phyloP scores from a whole-genome alignment of 2,113 vertebrate species.

The Neolamprologus devosi region DNA sequence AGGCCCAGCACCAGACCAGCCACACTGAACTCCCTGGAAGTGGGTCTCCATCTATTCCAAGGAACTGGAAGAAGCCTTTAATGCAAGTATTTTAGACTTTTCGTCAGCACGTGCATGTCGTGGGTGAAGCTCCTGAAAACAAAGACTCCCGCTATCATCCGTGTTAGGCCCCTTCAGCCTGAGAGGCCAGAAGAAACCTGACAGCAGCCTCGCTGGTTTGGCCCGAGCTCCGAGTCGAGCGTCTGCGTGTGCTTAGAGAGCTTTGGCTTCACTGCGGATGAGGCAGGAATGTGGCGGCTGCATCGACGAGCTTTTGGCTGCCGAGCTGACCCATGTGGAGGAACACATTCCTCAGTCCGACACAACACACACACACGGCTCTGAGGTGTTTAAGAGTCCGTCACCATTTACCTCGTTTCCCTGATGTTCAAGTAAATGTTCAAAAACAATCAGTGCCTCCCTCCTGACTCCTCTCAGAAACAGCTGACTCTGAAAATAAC shows the following conservation, averaged over 20 bases:
- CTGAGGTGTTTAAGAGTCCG: fast-evolving
- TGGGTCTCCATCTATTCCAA: neutral
- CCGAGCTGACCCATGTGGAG: neutral
- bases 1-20: neutral
- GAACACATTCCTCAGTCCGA: neutral
- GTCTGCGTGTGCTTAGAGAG: neutral
- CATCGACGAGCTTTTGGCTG: neutral
- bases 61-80: neutral
- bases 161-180: neutral
- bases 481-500: neutral
- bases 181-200: neutral
- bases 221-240: neutral
- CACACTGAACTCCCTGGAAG: neutral
- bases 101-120: fast-evolving
- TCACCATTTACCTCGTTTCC: fast-evolving
- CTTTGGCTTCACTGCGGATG: neutral
- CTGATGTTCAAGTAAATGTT: neutral
- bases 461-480: neutral
- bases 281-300: conserved; percentile 14
- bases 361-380: neutral
- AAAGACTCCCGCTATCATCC: fast-evolving
- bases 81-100: neutral
- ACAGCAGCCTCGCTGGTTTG: neutral
- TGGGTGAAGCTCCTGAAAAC: neutral
- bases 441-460: neutral